phyloP scores from a whole-genome alignment of 2,797 vertebrate genomes.

The Tragopan temminckii region DNA sequence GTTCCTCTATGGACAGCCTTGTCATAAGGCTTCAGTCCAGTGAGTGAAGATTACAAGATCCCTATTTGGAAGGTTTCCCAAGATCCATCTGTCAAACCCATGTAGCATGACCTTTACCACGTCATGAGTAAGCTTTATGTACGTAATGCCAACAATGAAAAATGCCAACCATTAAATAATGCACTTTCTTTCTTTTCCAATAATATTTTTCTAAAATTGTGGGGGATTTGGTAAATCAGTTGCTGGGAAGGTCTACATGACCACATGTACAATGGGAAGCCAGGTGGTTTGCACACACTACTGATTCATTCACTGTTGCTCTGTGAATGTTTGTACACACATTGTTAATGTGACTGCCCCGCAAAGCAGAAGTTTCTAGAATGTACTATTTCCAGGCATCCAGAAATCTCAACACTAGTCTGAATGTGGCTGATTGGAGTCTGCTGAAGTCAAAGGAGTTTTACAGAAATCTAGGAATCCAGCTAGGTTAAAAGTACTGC shows the following conservation, averaged over 20 bases:
- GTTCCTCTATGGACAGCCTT: not conserved
- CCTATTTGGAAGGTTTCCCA: not conserved
- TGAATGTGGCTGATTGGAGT: not conserved
- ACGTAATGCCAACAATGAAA: not conserved
- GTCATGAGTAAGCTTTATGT: not conserved
- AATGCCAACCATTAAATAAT: not conserved
- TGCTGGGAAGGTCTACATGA: not conserved
- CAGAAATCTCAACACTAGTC: not conserved
- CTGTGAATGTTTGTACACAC: not conserved
- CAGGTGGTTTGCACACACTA: rapidly evolving
- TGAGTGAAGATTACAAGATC: not conserved
- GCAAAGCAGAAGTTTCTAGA: not conserved
- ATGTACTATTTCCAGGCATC: not conserved
- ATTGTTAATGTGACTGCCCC: not conserved
- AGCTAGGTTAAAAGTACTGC: not conserved
- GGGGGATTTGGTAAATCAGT: not conserved
- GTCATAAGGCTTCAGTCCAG: not conserved
- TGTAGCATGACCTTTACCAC: not conserved
- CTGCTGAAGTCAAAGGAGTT: not conserved
- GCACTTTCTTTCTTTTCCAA: not conserved
- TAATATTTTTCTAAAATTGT: not conserved
- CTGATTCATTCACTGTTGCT: not conserved
- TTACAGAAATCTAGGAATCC: not conserved
- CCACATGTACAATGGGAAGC: not conserved
- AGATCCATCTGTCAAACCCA: not conserved